These are phyloP conservation scores for Bubo blakistoni DNA, from an alignment of 2,113 vertebrate genomes.

Conservation along the genomic window DNA sequence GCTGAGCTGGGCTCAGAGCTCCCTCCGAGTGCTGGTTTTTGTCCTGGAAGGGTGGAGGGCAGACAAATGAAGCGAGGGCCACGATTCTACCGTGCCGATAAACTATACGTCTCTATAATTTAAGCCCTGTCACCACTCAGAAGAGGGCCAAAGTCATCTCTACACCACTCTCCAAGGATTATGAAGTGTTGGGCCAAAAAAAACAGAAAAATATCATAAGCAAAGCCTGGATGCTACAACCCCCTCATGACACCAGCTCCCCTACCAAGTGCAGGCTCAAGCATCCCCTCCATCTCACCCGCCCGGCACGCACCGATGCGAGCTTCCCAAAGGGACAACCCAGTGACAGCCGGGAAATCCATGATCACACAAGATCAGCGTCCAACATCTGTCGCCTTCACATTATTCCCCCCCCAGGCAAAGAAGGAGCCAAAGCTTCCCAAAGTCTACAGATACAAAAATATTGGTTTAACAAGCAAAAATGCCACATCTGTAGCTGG, in stretches of 20 bases:
- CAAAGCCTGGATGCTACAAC: too few relatives aligned
- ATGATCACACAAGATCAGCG: neutral
- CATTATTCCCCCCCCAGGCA: too few relatives aligned
- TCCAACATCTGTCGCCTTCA: neutral
- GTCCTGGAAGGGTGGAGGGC: neutral
- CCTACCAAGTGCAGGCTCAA: neutral
- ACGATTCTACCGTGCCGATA: too few relatives aligned
- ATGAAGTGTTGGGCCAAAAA: too few relatives aligned
- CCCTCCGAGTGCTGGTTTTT: neutral
- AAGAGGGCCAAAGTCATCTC: too few relatives aligned
- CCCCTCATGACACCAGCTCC: too few relatives aligned
- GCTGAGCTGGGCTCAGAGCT: neutral
- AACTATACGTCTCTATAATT: fast-evolving
- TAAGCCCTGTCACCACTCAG: too few relatives aligned
- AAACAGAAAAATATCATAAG: neutral
- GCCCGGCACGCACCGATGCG: fast-evolving
- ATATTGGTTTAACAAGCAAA: neutral
- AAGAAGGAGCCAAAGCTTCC: neutral
- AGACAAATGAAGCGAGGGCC: neutral
- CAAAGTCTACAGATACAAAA: neutral
- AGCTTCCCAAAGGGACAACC: neutral
- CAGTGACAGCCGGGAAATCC: neutral
- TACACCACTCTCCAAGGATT: too few relatives aligned
- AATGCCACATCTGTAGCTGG: too few relatives aligned
- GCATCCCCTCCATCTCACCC: neutral